Conservation (phyloP, 2,113 vertebrate species). For the Noctilio leporinus region DNA sequence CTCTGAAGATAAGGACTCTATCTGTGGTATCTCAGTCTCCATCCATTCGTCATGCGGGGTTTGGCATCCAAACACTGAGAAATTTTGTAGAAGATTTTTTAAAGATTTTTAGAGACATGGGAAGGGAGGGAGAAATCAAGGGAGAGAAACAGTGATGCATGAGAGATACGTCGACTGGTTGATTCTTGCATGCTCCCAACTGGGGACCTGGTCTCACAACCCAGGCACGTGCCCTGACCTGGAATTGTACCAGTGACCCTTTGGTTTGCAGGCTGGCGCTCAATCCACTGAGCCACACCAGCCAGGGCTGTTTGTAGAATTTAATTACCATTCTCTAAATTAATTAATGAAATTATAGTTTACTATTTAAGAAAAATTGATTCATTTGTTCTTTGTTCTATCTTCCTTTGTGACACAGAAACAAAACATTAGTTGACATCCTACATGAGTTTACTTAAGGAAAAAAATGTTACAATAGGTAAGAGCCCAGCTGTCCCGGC, state of each 20-base stretch:
- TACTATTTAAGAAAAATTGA: conserved; percentile 31
- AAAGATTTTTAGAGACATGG: no score
- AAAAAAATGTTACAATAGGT: background rate
- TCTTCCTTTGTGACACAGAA: conserved; percentile 25
- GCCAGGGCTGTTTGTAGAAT: background rate
- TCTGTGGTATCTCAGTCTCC: background rate
- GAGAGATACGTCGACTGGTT: no score
- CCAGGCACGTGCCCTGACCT: no score
- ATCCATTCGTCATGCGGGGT: background rate
- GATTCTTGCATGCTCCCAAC: no score
- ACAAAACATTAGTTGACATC: background rate
- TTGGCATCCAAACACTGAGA: background rate
- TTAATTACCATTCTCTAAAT: background rate
- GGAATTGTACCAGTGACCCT: no score
- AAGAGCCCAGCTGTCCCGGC: background rate
- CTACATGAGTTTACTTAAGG: background rate
- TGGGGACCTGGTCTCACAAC: no score
- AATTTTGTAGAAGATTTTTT: no score
- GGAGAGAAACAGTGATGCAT: no score
- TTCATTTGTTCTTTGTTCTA: conserved; percentile 34
- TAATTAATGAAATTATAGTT: conserved; percentile 26
- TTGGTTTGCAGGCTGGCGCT: no score
- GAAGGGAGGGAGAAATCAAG: no score
- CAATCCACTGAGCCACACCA: no score
- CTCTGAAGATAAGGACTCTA: background rate